Percentiles rank a stretch among this genome's conserved stretches.
phyloP scores from a whole-genome alignment of 1,140 invertebrate genomes.

The Nasonia vitripennis region DNA sequence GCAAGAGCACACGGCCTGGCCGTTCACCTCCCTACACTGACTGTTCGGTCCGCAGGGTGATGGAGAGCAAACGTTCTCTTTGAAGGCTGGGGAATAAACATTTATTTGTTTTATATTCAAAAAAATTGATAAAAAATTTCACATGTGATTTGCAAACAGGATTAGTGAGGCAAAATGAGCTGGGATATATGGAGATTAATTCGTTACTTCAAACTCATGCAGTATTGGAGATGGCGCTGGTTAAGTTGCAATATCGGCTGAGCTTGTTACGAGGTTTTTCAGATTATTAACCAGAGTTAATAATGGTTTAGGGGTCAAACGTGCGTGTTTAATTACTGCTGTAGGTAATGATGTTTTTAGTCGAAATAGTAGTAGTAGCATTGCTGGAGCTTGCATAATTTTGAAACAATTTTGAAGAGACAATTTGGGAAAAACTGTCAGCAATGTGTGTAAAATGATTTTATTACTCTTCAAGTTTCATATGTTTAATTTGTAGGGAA shows the following conservation, averaged over 20 bases:
- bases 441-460: too few relatives aligned
- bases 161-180: neutral
- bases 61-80: conserved; percentile 79
- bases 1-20: conserved; percentile 79
- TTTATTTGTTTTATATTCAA: neutral
- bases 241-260: neutral
- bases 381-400: too few relatives aligned
- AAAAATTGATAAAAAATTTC: neutral
- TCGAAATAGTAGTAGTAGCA: too few relatives aligned
- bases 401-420: too few relatives aligned
- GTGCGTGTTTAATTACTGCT: too few relatives aligned
- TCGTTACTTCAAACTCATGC: neutral
- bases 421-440: too few relatives aligned
- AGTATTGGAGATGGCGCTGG: neutral
- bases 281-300: too few relatives aligned
- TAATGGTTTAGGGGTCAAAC: too few relatives aligned
- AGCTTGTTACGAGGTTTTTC: neutral
- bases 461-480: too few relatives aligned
- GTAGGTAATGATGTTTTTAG: too few relatives aligned
- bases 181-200: neutral
- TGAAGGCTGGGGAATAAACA: conserved; percentile 44
- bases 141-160: neutral
- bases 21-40: conserved; percentile 80
- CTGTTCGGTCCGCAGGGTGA: conserved; percentile 86
- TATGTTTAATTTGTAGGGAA: neutral